phyloP scores from a whole-genome alignment of 2,113 vertebrate species.

The Dendropsophus ebraccatus region DNA sequence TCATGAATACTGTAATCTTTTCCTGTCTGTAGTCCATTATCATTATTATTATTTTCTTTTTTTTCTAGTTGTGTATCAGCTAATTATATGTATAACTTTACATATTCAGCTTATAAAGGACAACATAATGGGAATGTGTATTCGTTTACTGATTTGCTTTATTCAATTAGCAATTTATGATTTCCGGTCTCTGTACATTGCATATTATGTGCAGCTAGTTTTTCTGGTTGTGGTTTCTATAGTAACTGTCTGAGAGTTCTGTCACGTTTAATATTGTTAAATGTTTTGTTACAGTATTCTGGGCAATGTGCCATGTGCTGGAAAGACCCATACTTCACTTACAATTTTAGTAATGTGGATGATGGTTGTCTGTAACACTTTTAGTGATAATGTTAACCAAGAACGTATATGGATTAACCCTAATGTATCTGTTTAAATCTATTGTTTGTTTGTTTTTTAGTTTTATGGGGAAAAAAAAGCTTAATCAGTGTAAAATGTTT shows the following conservation, averaged over 20 bases:
- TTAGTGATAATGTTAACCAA: slow-evolving; percentile 29
- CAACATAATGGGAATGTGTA: neutral
- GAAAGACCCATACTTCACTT: slow-evolving; percentile 42
- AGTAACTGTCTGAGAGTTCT: slow-evolving; percentile 27
- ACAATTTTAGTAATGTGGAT: slow-evolving; percentile 34
- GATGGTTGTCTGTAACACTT: slow-evolving; percentile 24
- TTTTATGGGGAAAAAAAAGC: too few species aligned
- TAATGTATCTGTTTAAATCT: neutral
- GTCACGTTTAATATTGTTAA: slow-evolving; percentile 47
- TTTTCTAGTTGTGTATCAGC: neutral
- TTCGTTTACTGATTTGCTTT: neutral
- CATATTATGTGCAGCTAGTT: neutral
- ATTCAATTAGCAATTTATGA: neutral
- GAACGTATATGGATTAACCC: slow-evolving; percentile 16
- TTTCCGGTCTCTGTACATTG: neutral
- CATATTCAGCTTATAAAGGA: neutral
- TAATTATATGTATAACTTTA: slow-evolving; percentile 16
- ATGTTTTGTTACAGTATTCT: slow-evolving; percentile 44
- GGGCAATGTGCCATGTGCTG: slow-evolving; percentile 41
- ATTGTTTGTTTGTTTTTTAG: neutral
- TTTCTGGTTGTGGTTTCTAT: slow-evolving; percentile 40
- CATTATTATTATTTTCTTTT: neutral
- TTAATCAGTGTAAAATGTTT: too few species aligned
- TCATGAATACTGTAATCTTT: neutral
- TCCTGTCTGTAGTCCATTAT: neutral